Conservation (phyloP, 64 coral and sea anemone species). For the Actinia equina region DNA sequence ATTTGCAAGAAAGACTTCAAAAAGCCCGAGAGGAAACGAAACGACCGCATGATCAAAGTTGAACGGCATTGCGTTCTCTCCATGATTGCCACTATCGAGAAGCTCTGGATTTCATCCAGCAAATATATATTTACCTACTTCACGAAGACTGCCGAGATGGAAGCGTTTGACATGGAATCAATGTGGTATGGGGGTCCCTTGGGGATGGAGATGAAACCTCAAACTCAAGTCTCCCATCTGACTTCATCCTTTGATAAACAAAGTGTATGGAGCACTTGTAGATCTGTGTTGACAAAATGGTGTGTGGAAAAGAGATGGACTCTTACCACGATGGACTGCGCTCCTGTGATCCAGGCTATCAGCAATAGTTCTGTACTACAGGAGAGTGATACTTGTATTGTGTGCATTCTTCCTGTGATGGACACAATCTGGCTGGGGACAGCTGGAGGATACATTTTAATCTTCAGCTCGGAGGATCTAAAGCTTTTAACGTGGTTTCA, state of each 20-base stretch:
- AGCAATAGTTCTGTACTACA: constrained; percentile 9
- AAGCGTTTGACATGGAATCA: constrained; percentile 81
- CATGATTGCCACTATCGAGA: constrained; percentile 52
- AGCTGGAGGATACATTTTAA: constrained; percentile 72
- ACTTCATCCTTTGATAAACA: constrained; percentile 40
- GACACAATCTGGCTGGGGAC: constrained; percentile 91
- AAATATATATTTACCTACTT: constrained; percentile 81
- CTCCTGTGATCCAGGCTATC: constrained; percentile 31
- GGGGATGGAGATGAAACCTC: constrained; percentile 65
- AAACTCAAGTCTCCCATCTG: constrained; percentile 61
- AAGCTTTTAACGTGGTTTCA: constrained; percentile 82
- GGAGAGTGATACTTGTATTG: constrained; percentile 54
- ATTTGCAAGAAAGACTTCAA: constrained; percentile 78
- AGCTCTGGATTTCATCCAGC: constrained; percentile 81
- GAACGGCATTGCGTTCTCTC: constrained; percentile 67
- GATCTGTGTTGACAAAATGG: constrained; percentile 82
- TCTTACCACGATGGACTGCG: constrained; percentile 58
- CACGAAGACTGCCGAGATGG: constrained; percentile 70
- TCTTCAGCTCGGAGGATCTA: constrained; percentile 58
- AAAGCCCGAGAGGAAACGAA: constrained; percentile 57
- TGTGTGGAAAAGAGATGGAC: constrained; percentile 48
- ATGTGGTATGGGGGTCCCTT: constrained; percentile 75
- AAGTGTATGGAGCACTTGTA: constrained; percentile 53
- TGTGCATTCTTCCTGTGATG: constrained; percentile 61
- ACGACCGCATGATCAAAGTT: constrained; percentile 37